Base-by-base conservation (phyloP, 2,888 invertebrate species). In the Heteropelma amictum region DNA sequence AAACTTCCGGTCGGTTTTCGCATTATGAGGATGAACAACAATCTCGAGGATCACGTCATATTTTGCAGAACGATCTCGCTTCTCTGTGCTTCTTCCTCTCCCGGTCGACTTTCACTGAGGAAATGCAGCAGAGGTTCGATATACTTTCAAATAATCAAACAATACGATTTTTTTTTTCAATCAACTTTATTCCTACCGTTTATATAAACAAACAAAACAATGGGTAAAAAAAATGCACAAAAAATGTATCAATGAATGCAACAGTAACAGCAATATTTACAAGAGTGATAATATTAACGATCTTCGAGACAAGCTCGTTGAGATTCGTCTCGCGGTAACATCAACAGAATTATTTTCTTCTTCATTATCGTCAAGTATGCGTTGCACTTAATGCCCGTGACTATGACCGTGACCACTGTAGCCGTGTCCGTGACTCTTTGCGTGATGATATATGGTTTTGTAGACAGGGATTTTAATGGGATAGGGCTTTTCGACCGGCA, bases 381-480 rank as follows among this genome's bases (percentile, higher is more conserved):
- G 23, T 7, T 30, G 8, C 17, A 12, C 10, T 45, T 23, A 58
- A 5, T 14, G 21, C 12, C 28, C 40, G 33, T 70, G 74, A 38
- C 69, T 63, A 3, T 72, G 60, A 54, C 69, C 70, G n/a, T 35
- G 56, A 23, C 63, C 47, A 10, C 73, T 61, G 35, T 74, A 69
- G 60, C 83, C 28, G 2, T 30, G 33, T 3, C 64, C 69, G 40
- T 75, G 72, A 54, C 83, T 80, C 85, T 94, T 94, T 78, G 93
- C 92, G 61, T 93, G 93, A 82, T 94, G 94, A 81, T 94, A 93
- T 70, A 94, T 92, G 40, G 93, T 93, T 88, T 94, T 94, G 85
- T 93, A 93, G 1, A 94, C 93, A 0, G 94, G 94, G 26, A 94
- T 93, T 84, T 93, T 93, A 75, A 94, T 93, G 0, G 94, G 94